Conservation (phyloP, 2,113 vertebrate species). For the Ophthalmolycus amberensis region DNA sequence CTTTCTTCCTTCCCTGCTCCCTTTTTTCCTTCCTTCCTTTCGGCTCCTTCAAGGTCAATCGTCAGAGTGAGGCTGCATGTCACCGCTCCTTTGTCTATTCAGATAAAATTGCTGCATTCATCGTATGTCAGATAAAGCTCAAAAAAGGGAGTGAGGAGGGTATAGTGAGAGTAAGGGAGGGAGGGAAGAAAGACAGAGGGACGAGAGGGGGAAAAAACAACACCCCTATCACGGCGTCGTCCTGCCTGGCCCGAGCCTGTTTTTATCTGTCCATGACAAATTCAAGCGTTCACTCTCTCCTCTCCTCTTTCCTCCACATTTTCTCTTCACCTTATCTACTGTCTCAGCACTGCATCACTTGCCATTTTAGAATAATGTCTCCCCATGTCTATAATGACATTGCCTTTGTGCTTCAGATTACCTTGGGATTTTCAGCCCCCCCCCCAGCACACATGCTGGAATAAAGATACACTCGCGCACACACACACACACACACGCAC, state of each 20-base stretch:
- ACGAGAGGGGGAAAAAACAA: slow-evolving; percentile 20
- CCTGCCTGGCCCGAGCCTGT: slow-evolving; percentile 74
- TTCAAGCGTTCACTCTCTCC: slow-evolving; percentile 79
- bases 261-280: slow-evolving; percentile 85
- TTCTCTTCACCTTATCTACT: slow-evolving; percentile 84
- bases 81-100: slow-evolving; percentile 83
- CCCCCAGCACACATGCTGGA: slow-evolving; percentile 53
- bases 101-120: slow-evolving; percentile 85
- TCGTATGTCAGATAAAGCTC: slow-evolving; percentile 85
- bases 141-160: slow-evolving; percentile 67
- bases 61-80: slow-evolving; percentile 76
- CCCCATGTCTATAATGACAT: slow-evolving; percentile 85
- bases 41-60: slow-evolving; percentile 83
- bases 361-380: slow-evolving; percentile 85
- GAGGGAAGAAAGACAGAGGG: slow-evolving; percentile 42
- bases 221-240: slow-evolving; percentile 75
- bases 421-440: slow-evolving; percentile 77
- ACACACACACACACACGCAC: slow-evolving; percentile 34
- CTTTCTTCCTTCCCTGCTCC: slow-evolving; percentile 52
- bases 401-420: slow-evolving; percentile 84
- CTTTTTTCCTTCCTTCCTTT: slow-evolving; percentile 45
- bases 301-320: slow-evolving; percentile 76
- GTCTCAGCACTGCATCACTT: slow-evolving; percentile 82
- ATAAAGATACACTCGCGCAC: slow-evolving; percentile 57
- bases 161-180: slow-evolving; percentile 45